Base-by-base conservation (phyloP, 2,797 vertebrate species). In the Petrocephalus schoutedeni region DNA sequence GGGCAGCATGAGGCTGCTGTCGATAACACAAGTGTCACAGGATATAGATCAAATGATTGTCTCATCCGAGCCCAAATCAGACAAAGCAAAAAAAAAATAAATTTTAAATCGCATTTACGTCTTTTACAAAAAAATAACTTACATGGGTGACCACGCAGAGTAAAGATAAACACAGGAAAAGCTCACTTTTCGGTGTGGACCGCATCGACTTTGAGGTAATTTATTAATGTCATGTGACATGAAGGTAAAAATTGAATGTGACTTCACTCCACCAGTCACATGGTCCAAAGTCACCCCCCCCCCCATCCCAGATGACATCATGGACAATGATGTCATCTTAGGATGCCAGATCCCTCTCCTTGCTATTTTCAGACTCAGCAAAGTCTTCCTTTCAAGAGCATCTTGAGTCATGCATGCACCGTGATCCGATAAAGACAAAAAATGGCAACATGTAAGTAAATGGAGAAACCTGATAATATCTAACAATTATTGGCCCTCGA, bases 41-140 rank as follows among this genome's bases (percentile, higher is more conserved):
- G 88, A 87, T 91, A 92, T 90, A 92, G 92, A 92, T 90, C 90
- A 91, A 89, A 92, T 90, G 89, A 91, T 90, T 90, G 90, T 90
- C 89, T 92, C 90, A 89, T 91, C 86, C 77, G 86, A 88, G 89
- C 91, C 89, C 36, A 89, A 88, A 90, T 87, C 67, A 71, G 67
- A 71, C 67, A 71, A 71, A 71, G 67, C 67, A 36, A 71, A 71
- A 71, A 36, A 71, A 71, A 28, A n/a, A n/a, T n/a, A n/a, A n/a
- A n/a, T n/a, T n/a, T n/a, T n/a, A 89, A 87, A 21, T 77, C 14
- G 86, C 58, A 49, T 83, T 74, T 89, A 61, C 86, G 8, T 36
- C 0, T 61, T 84, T 86, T 23, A 45, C 41, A 71, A 88, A 85
- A 85, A 88, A 90, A 49, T 61, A 90, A 89, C 89, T 90, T 90